Conservation (phyloP, 1,140 invertebrate genomes). For the Anadara kagoshimensis region DNA sequence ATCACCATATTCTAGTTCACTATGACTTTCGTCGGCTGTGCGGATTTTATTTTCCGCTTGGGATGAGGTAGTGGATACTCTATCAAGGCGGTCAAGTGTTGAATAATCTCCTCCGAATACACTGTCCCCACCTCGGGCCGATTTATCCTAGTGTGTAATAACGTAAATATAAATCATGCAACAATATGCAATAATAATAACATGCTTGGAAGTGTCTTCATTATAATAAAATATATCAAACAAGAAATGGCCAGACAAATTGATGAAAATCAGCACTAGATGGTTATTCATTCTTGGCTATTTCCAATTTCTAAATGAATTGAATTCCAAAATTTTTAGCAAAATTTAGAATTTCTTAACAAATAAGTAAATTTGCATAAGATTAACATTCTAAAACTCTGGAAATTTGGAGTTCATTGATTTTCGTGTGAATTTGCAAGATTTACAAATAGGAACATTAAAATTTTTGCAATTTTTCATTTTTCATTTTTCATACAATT, state of each 20-base stretch:
- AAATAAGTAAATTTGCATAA: too few relatives aligned
- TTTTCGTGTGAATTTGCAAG: too few relatives aligned
- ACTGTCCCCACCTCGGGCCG: constrained; percentile 48
- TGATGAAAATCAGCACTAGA: too few relatives aligned
- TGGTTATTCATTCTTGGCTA: too few relatives aligned
- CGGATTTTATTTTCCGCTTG: constrained; percentile 40
- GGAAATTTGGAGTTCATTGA: too few relatives aligned
- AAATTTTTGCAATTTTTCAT: too few relatives aligned
- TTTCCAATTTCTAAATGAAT: too few relatives aligned
- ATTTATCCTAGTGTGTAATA: constrained; percentile 41
- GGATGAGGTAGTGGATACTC: constrained; percentile 33
- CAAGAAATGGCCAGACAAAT: constrained; percentile 4
- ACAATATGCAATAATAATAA: constrained; percentile 25
- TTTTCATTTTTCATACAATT: too few relatives aligned
- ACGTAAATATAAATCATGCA: constrained; percentile 36
- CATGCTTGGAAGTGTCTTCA: not conserved
- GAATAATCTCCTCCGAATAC: constrained; percentile 57
- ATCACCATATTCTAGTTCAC: constrained; percentile 63
- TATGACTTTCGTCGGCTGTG: constrained; percentile 56
- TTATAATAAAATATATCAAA: not conserved
- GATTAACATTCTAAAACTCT: too few relatives aligned
- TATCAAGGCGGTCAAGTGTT: constrained; percentile 50
- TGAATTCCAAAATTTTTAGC: too few relatives aligned
- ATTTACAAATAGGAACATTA: too few relatives aligned
- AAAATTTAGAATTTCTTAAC: too few relatives aligned